Percentiles rank a stretch among this genome's conserved stretches.
Conservation (phyloP, 1,140 invertebrate genomes). For the Zelostemma sp. region DNA sequence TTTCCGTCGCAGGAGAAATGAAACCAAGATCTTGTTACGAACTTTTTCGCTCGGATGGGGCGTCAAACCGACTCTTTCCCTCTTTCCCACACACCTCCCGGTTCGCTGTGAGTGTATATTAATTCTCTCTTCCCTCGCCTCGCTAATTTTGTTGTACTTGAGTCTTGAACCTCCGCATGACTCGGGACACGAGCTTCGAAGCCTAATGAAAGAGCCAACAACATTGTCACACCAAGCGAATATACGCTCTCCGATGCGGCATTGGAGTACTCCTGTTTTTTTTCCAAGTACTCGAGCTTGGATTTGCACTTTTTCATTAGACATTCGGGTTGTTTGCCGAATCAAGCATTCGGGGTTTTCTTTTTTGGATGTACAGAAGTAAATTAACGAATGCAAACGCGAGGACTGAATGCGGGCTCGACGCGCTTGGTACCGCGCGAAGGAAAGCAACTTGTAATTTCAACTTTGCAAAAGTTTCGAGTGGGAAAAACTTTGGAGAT, state of each 20-base stretch:
- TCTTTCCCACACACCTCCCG: constrained; percentile 10
- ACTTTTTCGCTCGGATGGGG: constrained; percentile 5
- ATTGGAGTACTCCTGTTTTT: no score
- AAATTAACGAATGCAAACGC: constrained; percentile 34
- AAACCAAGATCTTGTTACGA: constrained; percentile 14
- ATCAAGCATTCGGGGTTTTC: background rate
- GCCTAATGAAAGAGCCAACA: no score
- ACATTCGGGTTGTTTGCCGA: no score
- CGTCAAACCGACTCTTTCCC: constrained; percentile 10
- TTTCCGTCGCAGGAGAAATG: no score
- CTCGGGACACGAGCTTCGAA: no score
- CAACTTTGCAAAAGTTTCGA: constrained; percentile 27
- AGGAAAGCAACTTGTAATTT: constrained; percentile 31
- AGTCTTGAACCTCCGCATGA: no score
- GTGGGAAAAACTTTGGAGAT: constrained; percentile 23
- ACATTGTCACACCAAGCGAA: no score
- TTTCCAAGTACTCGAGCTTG: no score
- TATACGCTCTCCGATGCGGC: no score
- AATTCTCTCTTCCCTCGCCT: constrained; percentile 16
- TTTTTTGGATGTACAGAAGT: constrained; percentile 22
- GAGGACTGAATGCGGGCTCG: constrained; percentile 16
- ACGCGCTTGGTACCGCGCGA: constrained; percentile 17
- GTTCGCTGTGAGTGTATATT: constrained; percentile 25
- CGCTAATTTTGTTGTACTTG: constrained; percentile 4
- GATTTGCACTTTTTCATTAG: no score